phyloP scores from a whole-genome alignment of 2,888 invertebrate genomes.

The Priocnemis perturbator region DNA sequence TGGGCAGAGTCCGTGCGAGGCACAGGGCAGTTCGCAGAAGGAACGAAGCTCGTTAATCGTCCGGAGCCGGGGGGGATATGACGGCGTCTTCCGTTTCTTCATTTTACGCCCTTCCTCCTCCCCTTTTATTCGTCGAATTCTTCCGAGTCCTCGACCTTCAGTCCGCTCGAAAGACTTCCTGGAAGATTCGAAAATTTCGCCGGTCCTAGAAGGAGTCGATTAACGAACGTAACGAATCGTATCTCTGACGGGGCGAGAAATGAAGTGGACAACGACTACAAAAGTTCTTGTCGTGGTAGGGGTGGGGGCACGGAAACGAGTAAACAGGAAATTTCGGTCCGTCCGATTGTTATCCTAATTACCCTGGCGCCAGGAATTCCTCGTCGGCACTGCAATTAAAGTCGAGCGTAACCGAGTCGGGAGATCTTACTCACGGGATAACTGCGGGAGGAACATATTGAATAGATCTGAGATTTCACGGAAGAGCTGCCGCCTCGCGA shows the following conservation, averaged over 20 bases:
- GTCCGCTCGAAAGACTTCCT: conserved; percentile 32
- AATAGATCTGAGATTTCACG: no score
- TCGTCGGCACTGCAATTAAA: no score
- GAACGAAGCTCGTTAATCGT: conserved; percentile 28
- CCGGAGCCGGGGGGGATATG: conserved; percentile 3
- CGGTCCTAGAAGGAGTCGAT: conserved; percentile 11
- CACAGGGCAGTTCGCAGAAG: conserved; percentile 38
- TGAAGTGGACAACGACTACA: conserved; percentile 12
- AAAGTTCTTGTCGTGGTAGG: conserved; percentile 18
- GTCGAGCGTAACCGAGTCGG: no score
- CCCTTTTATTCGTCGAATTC: no score
- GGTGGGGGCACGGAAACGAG: conserved; percentile 12
- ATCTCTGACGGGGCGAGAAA: no score
- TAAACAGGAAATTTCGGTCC: conserved; percentile 40
- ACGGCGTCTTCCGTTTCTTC: no score
- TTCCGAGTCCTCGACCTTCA: no score
- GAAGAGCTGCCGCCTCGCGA: no score
- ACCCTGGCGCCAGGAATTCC: neutral
- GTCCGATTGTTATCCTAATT: conserved; percentile 40
- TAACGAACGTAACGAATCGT: no score
- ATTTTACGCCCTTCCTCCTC: no score
- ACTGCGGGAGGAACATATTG: no score
- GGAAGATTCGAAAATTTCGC: conserved; percentile 41
- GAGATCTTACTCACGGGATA: no score
- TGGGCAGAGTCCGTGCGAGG: neutral